Base-by-base conservation (phyloP, 1,140 invertebrate genomes). In the Charaxes varanes region DNA sequence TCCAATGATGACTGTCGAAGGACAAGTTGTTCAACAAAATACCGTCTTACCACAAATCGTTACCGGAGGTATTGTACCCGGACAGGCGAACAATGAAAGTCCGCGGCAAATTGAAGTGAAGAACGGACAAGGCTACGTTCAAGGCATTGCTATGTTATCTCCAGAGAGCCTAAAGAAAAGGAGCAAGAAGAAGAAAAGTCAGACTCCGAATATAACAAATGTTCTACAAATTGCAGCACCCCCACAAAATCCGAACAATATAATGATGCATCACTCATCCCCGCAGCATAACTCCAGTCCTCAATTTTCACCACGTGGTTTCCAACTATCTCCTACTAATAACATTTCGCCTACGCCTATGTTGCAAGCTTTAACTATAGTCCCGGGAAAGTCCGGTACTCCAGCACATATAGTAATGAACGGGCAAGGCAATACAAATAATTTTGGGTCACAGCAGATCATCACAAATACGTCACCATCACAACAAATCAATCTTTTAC, bases 401-500 rank as follows among this genome's bases (percentile, higher is more conserved):
- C 86, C 90, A 2, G 87, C 91, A 13, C 86, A 92, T 60, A 87
- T 91, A 40, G 89, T 91, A 1, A 91, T 91, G 90, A 91, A 91
- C 53, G 89, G 89, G 1, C 90, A 91, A 61, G 78, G 87, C 2
- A 85, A 86, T 19, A 76, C 88, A 0, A 85, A 84, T 19, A 88
- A 88, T 53, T 88, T 90, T 72, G 58, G 88, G 24, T 85, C 88
- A 6, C 90, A 92, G 70, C 89, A 92, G 72, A 86, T 91, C 6
- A 90, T 90, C 26, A 84, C 87, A 8, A 91, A 88, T 64, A 88
- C 90, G 0, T 91, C 92, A 49, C 88, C 90, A 13, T 85, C 91
- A 12, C 90, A 91, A 56, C 90, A 91, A 58, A 92, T 93, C 14
- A 93, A 94, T 72, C 72, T 94, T 15, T 77, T 88, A 13, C 93